phyloP scores from a whole-genome alignment of 1,140 invertebrate genomes.

The Drosophila teissieri region DNA sequence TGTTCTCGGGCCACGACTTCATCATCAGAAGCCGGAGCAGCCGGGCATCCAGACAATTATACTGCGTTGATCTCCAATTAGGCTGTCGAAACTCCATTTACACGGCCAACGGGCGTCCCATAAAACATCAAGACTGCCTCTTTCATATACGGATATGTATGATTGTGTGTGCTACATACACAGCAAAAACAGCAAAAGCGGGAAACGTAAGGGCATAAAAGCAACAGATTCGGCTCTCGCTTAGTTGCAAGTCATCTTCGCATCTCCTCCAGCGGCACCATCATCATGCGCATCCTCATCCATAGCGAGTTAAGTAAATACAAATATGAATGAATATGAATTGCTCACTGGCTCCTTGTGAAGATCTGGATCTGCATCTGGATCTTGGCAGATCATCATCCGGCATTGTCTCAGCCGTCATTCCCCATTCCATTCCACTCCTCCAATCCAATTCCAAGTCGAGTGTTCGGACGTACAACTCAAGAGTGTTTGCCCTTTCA shows the following conservation, averaged over 20 bases:
- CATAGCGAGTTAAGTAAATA: constrained; percentile 75
- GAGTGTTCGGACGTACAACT: constrained; percentile 50
- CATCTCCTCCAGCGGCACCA: constrained; percentile 48
- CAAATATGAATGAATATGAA: constrained; percentile 83
- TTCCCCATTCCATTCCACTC: constrained; percentile 11
- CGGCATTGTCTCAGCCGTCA: constrained; percentile 61
- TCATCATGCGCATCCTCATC: constrained; percentile 49
- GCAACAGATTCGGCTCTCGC: constrained; percentile 52
- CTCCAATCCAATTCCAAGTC: constrained; percentile 22
- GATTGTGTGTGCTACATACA: too few species aligned
- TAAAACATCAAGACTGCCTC: constrained; percentile 65
- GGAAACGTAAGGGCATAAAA: constrained; percentile 40
- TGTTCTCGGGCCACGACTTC: constrained; percentile 78
- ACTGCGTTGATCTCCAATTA: constrained; percentile 82
- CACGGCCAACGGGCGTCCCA: constrained; percentile 74
- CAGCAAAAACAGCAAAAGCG: too few species aligned
- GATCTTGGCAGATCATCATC: constrained; percentile 77
- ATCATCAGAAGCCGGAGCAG: constrained; percentile 56
- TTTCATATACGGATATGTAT: constrained; percentile 48
- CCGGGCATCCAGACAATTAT: constrained; percentile 72
- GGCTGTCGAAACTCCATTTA: constrained; percentile 83
- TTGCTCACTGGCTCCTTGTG: constrained; percentile 51
- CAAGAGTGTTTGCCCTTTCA: constrained; percentile 65
- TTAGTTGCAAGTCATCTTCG: constrained; percentile 75
- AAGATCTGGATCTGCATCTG: constrained; percentile 61